Evolutionary conservation across 2,888 invertebrate species (phyloP).

Genomic region (Acheta domesticus): DNA sequence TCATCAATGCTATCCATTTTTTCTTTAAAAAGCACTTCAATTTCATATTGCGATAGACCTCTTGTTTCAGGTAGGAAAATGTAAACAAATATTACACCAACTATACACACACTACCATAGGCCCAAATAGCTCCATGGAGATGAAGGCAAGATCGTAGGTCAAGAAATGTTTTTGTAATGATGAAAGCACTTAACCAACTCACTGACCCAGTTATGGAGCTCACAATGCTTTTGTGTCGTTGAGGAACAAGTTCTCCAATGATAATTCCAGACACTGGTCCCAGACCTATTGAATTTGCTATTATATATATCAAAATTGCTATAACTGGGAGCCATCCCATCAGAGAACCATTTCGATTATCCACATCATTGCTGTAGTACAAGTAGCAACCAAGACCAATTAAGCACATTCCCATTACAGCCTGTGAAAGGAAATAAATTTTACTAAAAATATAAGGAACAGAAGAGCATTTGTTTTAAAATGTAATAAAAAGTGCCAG

Average conservation of each 20-base stretch:
- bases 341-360: constrained; percentile 28
- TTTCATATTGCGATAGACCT: constrained; percentile 43
- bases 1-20: constrained; percentile 18
- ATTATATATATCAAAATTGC: constrained; percentile 44
- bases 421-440: constrained; percentile 43
- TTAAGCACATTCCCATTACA: constrained; percentile 41
- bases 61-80: constrained; percentile 52
- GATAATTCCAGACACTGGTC: constrained; percentile 47
- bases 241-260: constrained; percentile 48
- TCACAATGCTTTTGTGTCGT: constrained; percentile 45
- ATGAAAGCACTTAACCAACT: constrained; percentile 47
- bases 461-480: neutral
- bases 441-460: neutral
- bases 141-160: constrained; percentile 38
- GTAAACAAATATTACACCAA: constrained; percentile 47
- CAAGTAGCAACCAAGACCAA: constrained; percentile 41
- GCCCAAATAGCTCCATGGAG: constrained; percentile 44
- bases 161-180: constrained; percentile 44
- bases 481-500: neutral
- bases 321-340: constrained; percentile 45
- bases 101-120: constrained; percentile 47
- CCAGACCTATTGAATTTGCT: constrained; percentile 45
- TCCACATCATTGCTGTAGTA: constrained; percentile 37
- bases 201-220: constrained; percentile 47
- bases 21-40: constrained; percentile 36